A percentile compares a stretch with the other conserved stretches of the same genome.
Conservation (phyloP, 2,888 invertebrate genomes). For the Elysia crispata region DNA sequence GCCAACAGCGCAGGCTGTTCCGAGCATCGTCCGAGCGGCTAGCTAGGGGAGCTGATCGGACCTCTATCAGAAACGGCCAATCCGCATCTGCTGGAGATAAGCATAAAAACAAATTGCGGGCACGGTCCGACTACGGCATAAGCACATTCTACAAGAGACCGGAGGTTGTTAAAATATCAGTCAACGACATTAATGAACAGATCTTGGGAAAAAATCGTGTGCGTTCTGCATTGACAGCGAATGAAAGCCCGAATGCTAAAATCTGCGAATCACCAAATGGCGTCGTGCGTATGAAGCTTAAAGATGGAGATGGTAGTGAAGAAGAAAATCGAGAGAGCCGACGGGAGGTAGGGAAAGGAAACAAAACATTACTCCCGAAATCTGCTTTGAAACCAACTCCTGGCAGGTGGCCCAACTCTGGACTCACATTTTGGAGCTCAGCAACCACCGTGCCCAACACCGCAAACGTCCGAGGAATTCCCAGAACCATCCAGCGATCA, state of each 20-base stretch:
- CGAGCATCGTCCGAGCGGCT: slow-evolving; percentile 32
- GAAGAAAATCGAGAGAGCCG: background rate
- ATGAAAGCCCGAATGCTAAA: background rate
- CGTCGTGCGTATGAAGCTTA: too few relatives aligned
- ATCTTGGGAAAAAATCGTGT: background rate
- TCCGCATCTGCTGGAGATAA: background rate
- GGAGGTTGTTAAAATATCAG: background rate
- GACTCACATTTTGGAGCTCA: slow-evolving; percentile 58
- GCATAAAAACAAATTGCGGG: background rate
- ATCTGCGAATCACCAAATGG: too few relatives aligned
- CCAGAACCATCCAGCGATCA: background rate
- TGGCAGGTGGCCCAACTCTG: slow-evolving; percentile 49
- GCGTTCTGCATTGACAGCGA: too few relatives aligned
- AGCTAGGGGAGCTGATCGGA: background rate
- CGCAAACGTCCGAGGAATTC: background rate
- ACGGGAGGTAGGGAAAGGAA: background rate
- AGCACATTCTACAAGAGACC: background rate
- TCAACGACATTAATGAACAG: slow-evolving; percentile 41
- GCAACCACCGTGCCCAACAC: slow-evolving; percentile 54
- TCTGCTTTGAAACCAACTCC: slow-evolving; percentile 60
- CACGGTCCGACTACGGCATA: slow-evolving; percentile 27
- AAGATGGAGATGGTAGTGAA: background rate
- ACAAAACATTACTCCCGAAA: background rate
- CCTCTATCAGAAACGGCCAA: background rate
- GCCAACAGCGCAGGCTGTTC: background rate